phyloP scores from a whole-genome alignment of 2,113 vertebrate genomes.

The Sclerurus mexicanus region DNA sequence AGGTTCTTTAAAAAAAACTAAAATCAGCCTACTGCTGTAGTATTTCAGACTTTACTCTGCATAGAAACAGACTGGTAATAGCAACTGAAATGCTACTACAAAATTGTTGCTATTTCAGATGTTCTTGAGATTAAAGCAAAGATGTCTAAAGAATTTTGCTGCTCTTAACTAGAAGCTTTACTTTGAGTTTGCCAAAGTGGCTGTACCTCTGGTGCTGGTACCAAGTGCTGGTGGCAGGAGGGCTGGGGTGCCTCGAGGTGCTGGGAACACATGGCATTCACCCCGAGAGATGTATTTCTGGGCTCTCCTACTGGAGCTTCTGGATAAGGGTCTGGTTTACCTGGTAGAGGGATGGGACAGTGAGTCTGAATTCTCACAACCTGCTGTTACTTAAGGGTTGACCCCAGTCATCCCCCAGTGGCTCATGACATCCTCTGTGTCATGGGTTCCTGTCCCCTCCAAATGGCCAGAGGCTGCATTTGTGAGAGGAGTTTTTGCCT shows the following conservation, averaged over 20 bases:
- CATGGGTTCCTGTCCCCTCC: not conserved
- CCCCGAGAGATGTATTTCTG: not conserved
- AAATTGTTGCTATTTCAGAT: not conserved
- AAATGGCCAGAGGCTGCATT: not conserved
- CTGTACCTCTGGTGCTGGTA: too few species aligned
- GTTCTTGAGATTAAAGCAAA: not conserved
- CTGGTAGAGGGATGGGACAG: not conserved
- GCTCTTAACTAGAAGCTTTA: not conserved
- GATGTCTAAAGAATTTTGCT: not conserved
- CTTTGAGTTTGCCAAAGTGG: not conserved
- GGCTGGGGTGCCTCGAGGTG: accelerated
- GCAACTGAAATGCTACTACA: not conserved
- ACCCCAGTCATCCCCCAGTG: not conserved
- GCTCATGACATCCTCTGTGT: not conserved
- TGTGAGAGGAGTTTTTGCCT: too few species aligned
- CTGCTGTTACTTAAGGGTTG: not conserved
- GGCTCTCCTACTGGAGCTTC: not conserved
- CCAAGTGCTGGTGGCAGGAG: not conserved
- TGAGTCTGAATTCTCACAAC: not conserved
- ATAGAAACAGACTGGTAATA: not conserved
- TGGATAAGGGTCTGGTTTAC: accelerated
- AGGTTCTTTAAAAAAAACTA: not conserved
- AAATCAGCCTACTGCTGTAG: not conserved
- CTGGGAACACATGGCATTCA: accelerated
- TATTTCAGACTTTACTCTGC: not conserved